Base-by-base conservation (phyloP, 2,888 invertebrate species). In the Anoplius nigerrimus region DNA sequence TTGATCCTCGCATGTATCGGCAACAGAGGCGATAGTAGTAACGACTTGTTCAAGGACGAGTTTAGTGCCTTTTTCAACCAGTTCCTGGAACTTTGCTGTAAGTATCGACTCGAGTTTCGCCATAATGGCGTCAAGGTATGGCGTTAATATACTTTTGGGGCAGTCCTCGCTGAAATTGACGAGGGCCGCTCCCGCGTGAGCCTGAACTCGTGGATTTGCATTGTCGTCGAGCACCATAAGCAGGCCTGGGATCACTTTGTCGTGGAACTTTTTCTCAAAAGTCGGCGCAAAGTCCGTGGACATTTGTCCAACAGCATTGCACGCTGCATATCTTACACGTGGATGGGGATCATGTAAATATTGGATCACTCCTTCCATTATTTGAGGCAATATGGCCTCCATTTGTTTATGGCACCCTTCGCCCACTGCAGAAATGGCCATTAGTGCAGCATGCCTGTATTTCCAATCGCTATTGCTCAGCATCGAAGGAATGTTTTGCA, bases 101-200 rank as follows among this genome's bases (percentile, higher is more conserved):
- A 99, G 91, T 76, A 98, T 96, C 0, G 92, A 91, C 90, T 98
- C 97, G 69, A 99, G 91, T 89, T 98, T 98, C 63, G 91, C 91
- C 94, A 99, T 97, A 77, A 99, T 94, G 21, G 93, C 93, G 82
- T 98, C 95, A 72, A 99, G 92, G 88, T 99, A 99, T 74, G 93
- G 94, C 11, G 94, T 94, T 72, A 99, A 91, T 80, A 99, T 97
- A 81, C 93, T 92, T 89, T 99, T 98, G 0, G 99, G 98, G 89
- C 99, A 99, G 89, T 99, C 99, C 90, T 99, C 99, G 85, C 98
- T 97, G 90, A 99, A 99, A 90, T 99, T 99, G 0, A 99, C 99
- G 74, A 99, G 91, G 56, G 99, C 99, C 60, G 99, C 99, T 54
- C 98, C 95, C 80, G 93, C 93, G 80, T 94, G 94, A 62, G 94